A percentile compares a stretch with the other conserved stretches of the same genome.
Evolutionary conservation across 2,888 invertebrate genomes (phyloP).

Genomic region (Anodontia alba): DNA sequence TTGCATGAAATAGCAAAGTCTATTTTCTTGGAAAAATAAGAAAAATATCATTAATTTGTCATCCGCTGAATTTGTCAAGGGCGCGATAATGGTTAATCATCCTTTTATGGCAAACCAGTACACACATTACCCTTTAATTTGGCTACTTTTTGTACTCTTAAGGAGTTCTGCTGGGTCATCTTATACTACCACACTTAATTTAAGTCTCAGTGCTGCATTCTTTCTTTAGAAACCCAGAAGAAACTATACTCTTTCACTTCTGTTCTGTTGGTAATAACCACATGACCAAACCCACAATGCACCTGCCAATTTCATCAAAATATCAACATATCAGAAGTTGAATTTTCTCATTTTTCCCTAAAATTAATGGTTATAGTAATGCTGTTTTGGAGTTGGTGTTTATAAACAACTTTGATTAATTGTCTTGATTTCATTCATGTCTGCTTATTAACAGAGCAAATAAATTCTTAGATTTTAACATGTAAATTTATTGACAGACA

Average conservation of each 20-base stretch:
- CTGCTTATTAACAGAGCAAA: not conserved
- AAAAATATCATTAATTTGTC: too few relatives aligned
- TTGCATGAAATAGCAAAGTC: too few relatives aligned
- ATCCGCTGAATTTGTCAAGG: too few relatives aligned
- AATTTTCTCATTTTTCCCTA: not conserved
- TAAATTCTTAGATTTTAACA: not conserved
- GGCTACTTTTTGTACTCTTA: not conserved
- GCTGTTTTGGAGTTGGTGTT: not conserved
- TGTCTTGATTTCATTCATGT: not conserved
- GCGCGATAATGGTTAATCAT: too few relatives aligned
- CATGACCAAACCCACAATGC: not conserved
- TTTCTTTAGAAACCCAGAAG: not conserved
- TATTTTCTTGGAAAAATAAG: too few relatives aligned
- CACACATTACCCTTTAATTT: constrained; percentile 4
- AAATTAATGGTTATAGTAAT: not conserved
- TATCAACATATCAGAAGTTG: not conserved
- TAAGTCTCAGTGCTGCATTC: not conserved
- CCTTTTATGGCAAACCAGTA: constrained; percentile 7
- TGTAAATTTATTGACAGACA: not conserved
- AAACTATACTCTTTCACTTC: not conserved
- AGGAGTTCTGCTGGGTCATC: not conserved
- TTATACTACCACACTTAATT: not conserved
- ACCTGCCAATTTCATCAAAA: constrained; percentile 3
- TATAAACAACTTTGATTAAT: constrained; percentile 4
- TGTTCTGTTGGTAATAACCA: not conserved